These are phyloP conservation scores for Opisthograptis luteolata DNA, from an alignment of 2,888 invertebrate species.

Conservation along the genomic window DNA sequence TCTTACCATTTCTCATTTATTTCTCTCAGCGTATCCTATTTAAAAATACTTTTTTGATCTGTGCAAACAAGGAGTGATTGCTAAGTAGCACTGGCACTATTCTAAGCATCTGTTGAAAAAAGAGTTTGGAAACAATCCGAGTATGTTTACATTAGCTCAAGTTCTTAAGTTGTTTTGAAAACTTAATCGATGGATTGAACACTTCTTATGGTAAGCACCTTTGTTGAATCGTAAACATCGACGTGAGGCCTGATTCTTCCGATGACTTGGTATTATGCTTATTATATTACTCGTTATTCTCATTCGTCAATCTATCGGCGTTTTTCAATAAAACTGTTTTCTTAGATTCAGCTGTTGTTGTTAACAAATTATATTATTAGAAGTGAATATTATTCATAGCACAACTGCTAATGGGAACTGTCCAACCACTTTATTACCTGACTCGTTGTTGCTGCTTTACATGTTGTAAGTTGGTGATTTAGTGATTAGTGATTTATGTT, in stretches of 20 bases:
- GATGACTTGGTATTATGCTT: slow-evolving; percentile 4
- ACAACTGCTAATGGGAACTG: neutral
- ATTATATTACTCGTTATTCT: neutral
- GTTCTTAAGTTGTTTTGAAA: slow-evolving; percentile 42
- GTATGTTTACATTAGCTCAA: slow-evolving; percentile 45
- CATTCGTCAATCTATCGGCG: neutral
- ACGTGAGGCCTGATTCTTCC: slow-evolving; percentile 13
- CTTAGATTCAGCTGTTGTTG: neutral
- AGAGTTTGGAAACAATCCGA: slow-evolving; percentile 42
- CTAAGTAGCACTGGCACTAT: no score
- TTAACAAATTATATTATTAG: neutral
- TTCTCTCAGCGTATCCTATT: no score
- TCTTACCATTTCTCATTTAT: no score
- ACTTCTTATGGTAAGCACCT: slow-evolving; percentile 40
- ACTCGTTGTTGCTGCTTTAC: no score
- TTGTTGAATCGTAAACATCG: slow-evolving; percentile 37
- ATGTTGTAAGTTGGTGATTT: no score
- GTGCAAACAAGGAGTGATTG: slow-evolving; percentile 19
- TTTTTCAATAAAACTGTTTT: neutral
- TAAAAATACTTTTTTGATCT: no score
- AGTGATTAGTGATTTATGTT: no score
- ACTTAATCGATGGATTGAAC: slow-evolving; percentile 46
- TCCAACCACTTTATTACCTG: neutral
- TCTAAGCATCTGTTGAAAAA: slow-evolving; percentile 38
- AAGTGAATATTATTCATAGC: neutral